Conservation (phyloP, 2,888 invertebrate genomes). For the Ectemnius cavifrons region DNA sequence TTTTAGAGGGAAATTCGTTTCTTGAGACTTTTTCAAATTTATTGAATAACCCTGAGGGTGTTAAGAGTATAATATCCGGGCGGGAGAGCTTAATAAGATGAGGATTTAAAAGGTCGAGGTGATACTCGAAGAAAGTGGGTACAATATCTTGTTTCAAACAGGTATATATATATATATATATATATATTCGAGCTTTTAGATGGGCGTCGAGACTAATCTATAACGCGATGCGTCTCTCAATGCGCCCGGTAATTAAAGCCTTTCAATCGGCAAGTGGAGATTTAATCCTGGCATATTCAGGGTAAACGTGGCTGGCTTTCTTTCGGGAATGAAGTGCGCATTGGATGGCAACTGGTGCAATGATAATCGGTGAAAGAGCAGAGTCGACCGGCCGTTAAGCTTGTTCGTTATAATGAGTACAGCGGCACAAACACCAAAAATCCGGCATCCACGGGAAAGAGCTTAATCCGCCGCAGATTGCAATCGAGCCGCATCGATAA, state of each 20-base stretch:
- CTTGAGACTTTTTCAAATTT: no score
- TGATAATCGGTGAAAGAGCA: constrained; percentile 2
- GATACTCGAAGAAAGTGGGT: no score
- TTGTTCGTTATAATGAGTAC: constrained; percentile 15
- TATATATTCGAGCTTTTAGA: no score
- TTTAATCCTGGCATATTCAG: constrained; percentile 25
- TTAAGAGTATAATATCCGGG: no score
- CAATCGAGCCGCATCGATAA: not conserved
- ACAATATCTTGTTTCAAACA: no score
- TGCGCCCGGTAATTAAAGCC: constrained; percentile 15
- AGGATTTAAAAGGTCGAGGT: no score
- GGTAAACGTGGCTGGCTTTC: not conserved
- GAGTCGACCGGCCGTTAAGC: not conserved
- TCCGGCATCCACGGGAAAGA: not conserved
- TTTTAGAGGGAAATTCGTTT: no score
- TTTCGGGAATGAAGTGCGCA: constrained; percentile 1
- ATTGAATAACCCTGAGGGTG: no score
- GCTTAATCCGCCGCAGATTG: constrained; percentile 10
- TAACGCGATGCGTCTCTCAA: not conserved
- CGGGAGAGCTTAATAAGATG: no score
- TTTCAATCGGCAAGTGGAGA: constrained; percentile 35
- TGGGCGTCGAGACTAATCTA: no score
- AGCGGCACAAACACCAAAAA: not conserved
- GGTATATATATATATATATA: no score
- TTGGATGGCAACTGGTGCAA: not conserved